Conservation (phyloP, 2,888 invertebrate genomes). For the Dromius quadrimaculatus region DNA sequence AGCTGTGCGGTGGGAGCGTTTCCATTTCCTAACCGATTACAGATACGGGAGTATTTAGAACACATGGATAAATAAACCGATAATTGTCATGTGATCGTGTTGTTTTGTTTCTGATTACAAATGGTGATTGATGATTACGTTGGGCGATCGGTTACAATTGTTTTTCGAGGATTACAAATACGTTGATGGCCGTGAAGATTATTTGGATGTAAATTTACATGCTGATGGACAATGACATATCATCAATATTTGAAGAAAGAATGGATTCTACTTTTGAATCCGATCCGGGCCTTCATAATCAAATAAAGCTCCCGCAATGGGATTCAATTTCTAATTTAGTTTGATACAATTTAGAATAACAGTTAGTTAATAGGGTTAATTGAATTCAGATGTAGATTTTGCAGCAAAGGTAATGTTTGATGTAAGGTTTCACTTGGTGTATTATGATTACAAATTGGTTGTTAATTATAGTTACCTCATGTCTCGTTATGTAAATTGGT, state of each 20-base stretch:
- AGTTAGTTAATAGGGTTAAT: too few species aligned
- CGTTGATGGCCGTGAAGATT: neutral
- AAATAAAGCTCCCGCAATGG: too few species aligned
- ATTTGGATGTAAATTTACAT: conserved; percentile 15
- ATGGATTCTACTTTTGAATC: too few species aligned
- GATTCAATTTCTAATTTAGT: too few species aligned
- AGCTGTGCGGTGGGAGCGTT: conserved; percentile 24
- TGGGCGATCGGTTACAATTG: conserved; percentile 2
- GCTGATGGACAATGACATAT: too few species aligned
- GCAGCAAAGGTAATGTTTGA: conserved; percentile 4
- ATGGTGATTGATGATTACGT: conserved; percentile 10
- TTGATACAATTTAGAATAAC: too few species aligned
- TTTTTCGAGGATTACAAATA: neutral
- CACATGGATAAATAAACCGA: conserved; percentile 46
- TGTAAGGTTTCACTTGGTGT: neutral
- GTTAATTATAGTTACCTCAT: conserved; percentile 78
- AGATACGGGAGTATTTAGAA: conserved; percentile 37
- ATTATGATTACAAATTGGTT: conserved; percentile 10
- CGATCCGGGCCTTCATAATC: too few species aligned
- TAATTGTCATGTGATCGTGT: conserved; percentile 47
- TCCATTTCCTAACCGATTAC: conserved; percentile 42
- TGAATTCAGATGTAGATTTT: conserved; percentile 10
- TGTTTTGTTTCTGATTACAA: neutral
- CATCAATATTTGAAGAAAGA: too few species aligned
- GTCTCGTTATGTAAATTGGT: conserved; percentile 95